Percentiles rank a stretch among this genome's conserved stretches.
These are phyloP conservation scores for Equus quagga DNA, from an alignment of 2,113 vertebrate species.

Conservation along the genomic window DNA sequence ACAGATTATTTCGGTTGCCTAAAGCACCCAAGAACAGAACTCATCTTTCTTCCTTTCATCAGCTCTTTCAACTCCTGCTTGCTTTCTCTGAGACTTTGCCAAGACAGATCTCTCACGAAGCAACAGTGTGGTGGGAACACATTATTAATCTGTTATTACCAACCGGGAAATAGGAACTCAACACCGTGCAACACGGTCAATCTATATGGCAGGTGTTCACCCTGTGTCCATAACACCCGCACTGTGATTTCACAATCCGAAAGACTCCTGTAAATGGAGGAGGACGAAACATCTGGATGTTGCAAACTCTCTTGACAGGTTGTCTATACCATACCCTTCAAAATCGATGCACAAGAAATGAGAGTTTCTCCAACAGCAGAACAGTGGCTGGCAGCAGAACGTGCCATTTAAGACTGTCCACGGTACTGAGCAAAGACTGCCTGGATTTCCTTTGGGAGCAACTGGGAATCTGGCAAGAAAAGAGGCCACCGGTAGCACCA, in stretches of 20 bases:
- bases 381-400: background rate
- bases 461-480: background rate
- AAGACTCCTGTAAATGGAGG: background rate
- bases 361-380: background rate
- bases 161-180: constrained; percentile 17
- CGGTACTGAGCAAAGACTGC: background rate
- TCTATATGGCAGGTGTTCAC: background rate
- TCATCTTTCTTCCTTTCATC: constrained; percentile 2
- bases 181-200: background rate
- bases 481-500: background rate
- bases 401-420: background rate
- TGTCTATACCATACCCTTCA: constrained; percentile 56
- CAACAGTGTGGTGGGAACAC: background rate
- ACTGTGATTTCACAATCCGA: background rate
- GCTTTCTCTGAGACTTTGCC: constrained; percentile 47
- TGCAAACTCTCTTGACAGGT: constrained; percentile 52
- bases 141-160: constrained; percentile 47
- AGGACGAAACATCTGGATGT: constrained; percentile 61
- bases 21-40: constrained; percentile 28
- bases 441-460: background rate
- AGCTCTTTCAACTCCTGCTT: constrained; percentile 28
- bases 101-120: constrained; percentile 42
- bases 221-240: background rate
- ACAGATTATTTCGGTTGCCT: background rate
- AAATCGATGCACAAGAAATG: constrained; percentile 59